phyloP scores from a whole-genome alignment of 2,113 vertebrate genomes.

The Megaleporinus macrocephalus region DNA sequence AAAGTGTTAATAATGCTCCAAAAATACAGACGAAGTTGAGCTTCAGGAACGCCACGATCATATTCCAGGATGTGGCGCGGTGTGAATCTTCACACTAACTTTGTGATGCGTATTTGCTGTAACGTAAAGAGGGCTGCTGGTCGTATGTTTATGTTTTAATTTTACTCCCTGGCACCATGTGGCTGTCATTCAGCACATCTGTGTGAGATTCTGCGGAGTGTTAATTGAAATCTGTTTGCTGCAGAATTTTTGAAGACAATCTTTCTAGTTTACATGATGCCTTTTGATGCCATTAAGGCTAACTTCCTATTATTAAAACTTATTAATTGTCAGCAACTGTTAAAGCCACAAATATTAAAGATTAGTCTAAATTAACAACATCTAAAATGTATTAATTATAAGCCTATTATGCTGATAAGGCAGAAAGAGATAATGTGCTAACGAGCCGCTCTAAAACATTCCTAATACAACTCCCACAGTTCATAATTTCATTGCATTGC shows the following conservation, averaged over 20 bases:
- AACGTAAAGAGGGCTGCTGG: neutral
- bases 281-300: conserved; percentile 13
- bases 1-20: neutral
- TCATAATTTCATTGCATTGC: too few relatives aligned
- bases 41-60: too few relatives aligned
- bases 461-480: too few relatives aligned
- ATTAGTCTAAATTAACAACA: too few relatives aligned
- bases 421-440: too few relatives aligned
- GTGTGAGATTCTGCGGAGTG: neutral
- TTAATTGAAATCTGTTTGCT: conserved; percentile 32
- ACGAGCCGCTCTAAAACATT: too few relatives aligned
- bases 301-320: neutral
- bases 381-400: too few relatives aligned
- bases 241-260: conserved; percentile 1
- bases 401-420: too few relatives aligned
- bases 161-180: neutral
- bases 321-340: conserved; percentile 1
- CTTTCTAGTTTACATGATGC: conserved; percentile 28
- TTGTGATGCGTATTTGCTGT: neutral
- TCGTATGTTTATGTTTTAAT: neutral
- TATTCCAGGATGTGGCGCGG: neutral
- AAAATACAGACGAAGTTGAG: neutral
- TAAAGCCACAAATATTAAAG: too few relatives aligned
- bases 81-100: neutral
- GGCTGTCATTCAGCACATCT: conserved; percentile 12